Percentiles rank a stretch among this genome's conserved stretches.
Conservation (phyloP, 2,888 invertebrate species). For the Aphrophora alni region DNA sequence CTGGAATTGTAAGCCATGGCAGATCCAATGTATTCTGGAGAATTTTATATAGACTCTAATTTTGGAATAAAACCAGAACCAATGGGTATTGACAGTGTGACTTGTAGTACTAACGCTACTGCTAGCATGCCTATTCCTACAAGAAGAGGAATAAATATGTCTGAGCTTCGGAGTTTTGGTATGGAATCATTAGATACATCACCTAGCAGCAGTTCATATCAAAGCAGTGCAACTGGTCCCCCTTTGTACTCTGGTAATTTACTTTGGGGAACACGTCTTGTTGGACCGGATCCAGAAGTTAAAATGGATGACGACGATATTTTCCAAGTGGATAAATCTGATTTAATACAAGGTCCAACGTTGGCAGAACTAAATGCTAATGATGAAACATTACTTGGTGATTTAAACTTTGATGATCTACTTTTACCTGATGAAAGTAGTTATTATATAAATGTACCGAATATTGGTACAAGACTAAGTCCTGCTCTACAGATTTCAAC, state of each 20-base stretch:
- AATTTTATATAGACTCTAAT: conserved; percentile 68
- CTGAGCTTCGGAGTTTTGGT: conserved; percentile 60
- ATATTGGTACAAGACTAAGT: conserved; percentile 61
- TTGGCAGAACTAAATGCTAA: conserved; percentile 86
- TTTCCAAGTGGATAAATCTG: conserved; percentile 87
- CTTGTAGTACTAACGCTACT: conserved; percentile 55
- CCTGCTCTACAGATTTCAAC: conserved; percentile 54
- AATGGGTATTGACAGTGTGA: conserved; percentile 52
- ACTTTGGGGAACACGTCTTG: conserved; percentile 38
- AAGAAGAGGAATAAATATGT: conserved; percentile 57
- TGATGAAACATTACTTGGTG: conserved; percentile 72
- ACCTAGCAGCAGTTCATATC: conserved; percentile 48
- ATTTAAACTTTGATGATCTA: conserved; percentile 86
- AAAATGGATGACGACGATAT: conserved; percentile 90
- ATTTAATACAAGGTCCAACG: conserved; percentile 82
- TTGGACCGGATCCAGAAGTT: conserved; percentile 52
- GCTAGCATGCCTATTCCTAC: conserved; percentile 72
- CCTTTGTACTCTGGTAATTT: conserved; percentile 44
- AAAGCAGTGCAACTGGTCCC: conserved; percentile 46
- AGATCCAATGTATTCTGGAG: conserved; percentile 66
- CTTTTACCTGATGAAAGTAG: conserved; percentile 73
- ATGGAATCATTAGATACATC: conserved; percentile 60
- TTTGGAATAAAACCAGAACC: conserved; percentile 70
- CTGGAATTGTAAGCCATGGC: conserved; percentile 60
- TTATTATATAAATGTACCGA: conserved; percentile 61